Evolutionary conservation across 2,888 invertebrate species (phyloP), one percentile per base, ranked within the genome.

Genomic region (Dryadula phaetusa): DNA sequence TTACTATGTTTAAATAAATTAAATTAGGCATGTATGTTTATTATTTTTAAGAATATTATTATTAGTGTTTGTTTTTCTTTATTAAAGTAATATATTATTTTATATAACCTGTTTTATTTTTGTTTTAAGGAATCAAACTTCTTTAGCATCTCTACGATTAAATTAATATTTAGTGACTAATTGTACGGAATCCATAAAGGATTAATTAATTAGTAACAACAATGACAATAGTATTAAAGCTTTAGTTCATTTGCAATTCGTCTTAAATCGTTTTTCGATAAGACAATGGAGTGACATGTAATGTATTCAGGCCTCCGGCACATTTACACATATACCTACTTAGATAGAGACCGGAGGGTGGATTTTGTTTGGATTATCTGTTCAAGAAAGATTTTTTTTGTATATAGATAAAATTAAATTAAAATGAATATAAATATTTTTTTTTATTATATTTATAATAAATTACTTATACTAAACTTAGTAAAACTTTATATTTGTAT

Each of bases 211-310:
- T 58, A 25, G 25, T 14, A 42, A 25, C 3, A 25, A n/a, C n/a
- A n/a, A n/a, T n/a, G n/a, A n/a, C n/a, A n/a, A n/a, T n/a, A n/a
- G n/a, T 12, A 16, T 42, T 0, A 22, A 42, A 58, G 7, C 7
- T 37, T 6, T 6, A 22, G 4, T 42, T 58, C n/a, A 40, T 58
- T 56, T 42, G 37, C 8, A 40, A 42, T 58, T 25, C n/a, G 14
- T 28, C 28, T 60, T 18, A 25, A 44, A 60, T 44, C 32, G 18
- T 60, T 42, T 16, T 60, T 32, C 44, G 18, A 60, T 60, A 44
- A 56, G 60, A 60, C 60, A 60, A 60, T 60, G 60, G 60, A 32
- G 44, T 60, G 32, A 44, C 44, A 60, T 44, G 44, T 60, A 60
- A 60, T 60, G 60, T 60, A 42, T 44, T 60, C 60, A 44, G 60